Evolutionary conservation across 2,888 invertebrate genomes (phyloP).

Genomic region (Protonemura montana): DNA sequence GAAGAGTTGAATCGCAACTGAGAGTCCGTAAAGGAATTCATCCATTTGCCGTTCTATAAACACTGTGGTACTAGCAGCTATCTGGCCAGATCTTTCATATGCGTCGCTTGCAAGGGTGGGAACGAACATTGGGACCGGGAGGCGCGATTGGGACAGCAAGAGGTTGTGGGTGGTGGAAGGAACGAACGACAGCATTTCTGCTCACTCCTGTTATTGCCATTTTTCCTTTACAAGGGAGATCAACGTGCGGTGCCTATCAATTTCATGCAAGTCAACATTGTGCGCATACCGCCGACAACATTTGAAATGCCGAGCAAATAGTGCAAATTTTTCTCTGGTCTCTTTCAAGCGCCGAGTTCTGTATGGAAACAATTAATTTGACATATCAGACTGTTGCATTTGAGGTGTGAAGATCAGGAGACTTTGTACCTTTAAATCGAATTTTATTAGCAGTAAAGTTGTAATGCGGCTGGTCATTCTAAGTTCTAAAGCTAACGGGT

Average conservation of each 20-base stretch:
- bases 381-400: not conserved
- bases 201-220: not conserved
- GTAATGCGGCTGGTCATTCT: not conserved
- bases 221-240: not conserved
- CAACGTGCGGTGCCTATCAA: not conserved
- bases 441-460: not conserved
- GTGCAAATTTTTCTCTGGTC: not conserved
- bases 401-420: not conserved
- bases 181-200: too few species aligned
- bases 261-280: not conserved
- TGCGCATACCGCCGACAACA: not conserved
- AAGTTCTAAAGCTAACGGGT: not conserved
- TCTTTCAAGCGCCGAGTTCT: not conserved
- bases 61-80: not conserved
- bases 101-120: not conserved
- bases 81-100: not conserved
- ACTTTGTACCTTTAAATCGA: not conserved
- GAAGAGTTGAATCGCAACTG: conserved; percentile 15
- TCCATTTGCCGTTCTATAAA: not conserved
- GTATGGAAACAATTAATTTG: too few species aligned
- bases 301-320: not conserved
- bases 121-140: not conserved
- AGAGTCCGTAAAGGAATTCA: conserved; percentile 14
- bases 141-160: not conserved
- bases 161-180: not conserved